Evolutionary conservation across 2,113 vertebrate genomes (phyloP).

Genomic region (Pelecanoides urinatrix): DNA sequence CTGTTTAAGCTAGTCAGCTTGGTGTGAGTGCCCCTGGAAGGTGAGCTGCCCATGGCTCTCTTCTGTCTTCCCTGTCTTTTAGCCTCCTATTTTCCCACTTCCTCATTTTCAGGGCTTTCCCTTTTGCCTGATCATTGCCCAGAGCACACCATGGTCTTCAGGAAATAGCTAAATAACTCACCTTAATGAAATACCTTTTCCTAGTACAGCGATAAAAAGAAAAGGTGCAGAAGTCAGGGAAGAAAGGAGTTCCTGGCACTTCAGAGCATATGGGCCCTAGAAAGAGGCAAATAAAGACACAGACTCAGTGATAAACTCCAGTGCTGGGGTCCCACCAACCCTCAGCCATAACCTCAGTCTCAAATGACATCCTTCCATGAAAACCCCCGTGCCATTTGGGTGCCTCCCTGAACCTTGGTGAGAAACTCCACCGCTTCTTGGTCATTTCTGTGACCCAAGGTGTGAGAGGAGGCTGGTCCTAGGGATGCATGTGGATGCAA

Average conservation of each 20-base stretch:
- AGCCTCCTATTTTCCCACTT: neutral
- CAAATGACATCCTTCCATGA: neutral
- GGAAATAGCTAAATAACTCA: neutral
- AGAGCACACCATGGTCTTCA: neutral
- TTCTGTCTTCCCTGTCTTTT: neutral
- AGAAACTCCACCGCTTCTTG: neutral
- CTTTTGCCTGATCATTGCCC: neutral
- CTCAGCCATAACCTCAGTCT: neutral
- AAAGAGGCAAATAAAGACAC: neutral
- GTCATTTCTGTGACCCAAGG: neutral
- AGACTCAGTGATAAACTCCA: neutral
- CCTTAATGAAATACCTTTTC: constrained; percentile 60
- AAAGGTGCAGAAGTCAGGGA: constrained; percentile 49
- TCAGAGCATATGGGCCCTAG: constrained; percentile 47
- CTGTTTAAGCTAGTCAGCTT: neutral
- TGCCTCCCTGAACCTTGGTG: neutral
- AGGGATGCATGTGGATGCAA: neutral
- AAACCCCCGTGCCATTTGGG: neutral
- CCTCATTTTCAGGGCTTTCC: neutral
- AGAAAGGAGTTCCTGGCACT: neutral
- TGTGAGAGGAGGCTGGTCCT: neutral
- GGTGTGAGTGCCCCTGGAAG: neutral
- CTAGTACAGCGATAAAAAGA: constrained; percentile 50
- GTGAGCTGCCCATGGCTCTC: neutral
- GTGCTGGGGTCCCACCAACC: neutral